These are phyloP conservation scores for Calypte anna DNA, from an alignment of 2,113 vertebrate genomes.

Conservation along the genomic window DNA sequence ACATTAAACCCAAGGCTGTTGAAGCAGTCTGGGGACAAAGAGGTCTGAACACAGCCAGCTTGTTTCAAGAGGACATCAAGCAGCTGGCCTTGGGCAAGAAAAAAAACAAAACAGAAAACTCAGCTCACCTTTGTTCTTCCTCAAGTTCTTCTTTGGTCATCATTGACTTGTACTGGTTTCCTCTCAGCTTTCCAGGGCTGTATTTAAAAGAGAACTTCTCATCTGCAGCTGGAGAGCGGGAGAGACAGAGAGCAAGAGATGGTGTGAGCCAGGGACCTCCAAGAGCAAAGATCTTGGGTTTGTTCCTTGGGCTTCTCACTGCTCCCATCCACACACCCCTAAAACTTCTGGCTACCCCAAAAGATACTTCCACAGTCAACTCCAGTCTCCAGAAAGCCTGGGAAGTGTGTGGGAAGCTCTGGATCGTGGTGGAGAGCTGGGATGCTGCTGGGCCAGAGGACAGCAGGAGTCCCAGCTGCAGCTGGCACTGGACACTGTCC, in stretches of 20 bases:
- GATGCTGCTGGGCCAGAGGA: background rate
- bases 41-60: background rate
- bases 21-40: background rate
- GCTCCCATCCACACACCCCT: background rate
- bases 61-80: background rate
- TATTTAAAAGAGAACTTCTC: conserved; percentile 79
- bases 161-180: conserved; percentile 86
- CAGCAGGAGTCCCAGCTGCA: fast-evolving
- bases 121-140: conserved; percentile 91
- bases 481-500: background rate
- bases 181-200: conserved; percentile 83
- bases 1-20: fast-evolving
- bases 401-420: background rate
- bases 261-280: background rate
- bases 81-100: background rate
- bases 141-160: conserved; percentile 91
- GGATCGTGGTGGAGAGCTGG: background rate
- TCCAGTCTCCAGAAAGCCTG: background rate
- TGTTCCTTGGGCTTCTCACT: background rate
- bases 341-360: background rate
- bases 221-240: conserved; percentile 65
- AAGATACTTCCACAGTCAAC: background rate
- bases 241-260: background rate
- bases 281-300: fast-evolving
- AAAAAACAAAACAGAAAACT: background rate